A percentile compares a stretch with the other conserved stretches of the same genome.
Evolutionary conservation across 2,113 vertebrate species (phyloP).

Genomic region (Gadus macrocephalus): DNA sequence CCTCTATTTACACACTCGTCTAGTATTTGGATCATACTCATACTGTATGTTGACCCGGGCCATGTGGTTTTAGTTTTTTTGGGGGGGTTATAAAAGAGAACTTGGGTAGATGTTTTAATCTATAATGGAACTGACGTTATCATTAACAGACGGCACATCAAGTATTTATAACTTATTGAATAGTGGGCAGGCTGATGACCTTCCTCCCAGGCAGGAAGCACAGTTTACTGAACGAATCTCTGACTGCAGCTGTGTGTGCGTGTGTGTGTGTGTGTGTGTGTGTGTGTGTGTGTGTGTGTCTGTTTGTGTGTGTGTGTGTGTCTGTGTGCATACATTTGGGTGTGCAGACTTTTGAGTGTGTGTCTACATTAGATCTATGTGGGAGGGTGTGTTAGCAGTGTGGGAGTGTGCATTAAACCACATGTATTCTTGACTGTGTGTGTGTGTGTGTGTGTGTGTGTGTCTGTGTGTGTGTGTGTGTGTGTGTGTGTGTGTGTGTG

Average conservation of each 20-base stretch:
- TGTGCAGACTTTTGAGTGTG: too few relatives aligned
- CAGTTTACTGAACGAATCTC: background rate
- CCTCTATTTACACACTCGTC: background rate
- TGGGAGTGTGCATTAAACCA: too few relatives aligned
- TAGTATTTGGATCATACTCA: too few relatives aligned
- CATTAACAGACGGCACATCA: slow-evolving; percentile 69
- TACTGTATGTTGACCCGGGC: too few relatives aligned
- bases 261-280: slow-evolving; percentile 11
- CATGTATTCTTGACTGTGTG: too few relatives aligned
- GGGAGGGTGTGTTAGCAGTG: too few relatives aligned
- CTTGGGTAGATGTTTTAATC: slow-evolving; percentile 55
- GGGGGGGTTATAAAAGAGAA: background rate
- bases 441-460: too few relatives aligned
- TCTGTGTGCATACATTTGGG: too few relatives aligned
- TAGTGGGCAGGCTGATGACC: slow-evolving; percentile 59
- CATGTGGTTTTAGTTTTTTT: too few relatives aligned
- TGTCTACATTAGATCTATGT: slow-evolving; percentile 18
- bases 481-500: background rate
- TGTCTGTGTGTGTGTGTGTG: too few relatives aligned
- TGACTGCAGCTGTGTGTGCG: background rate
- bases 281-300: slow-evolving; percentile 17
- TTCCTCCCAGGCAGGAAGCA: slow-evolving; percentile 54
- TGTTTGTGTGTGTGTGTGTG: slow-evolving; percentile 9
- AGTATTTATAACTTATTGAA: slow-evolving; percentile 75
- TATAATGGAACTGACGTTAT: slow-evolving; percentile 74